Evolutionary conservation across 2,113 vertebrate genomes (phyloP).

Genomic region (Saccopteryx bilineata): DNA sequence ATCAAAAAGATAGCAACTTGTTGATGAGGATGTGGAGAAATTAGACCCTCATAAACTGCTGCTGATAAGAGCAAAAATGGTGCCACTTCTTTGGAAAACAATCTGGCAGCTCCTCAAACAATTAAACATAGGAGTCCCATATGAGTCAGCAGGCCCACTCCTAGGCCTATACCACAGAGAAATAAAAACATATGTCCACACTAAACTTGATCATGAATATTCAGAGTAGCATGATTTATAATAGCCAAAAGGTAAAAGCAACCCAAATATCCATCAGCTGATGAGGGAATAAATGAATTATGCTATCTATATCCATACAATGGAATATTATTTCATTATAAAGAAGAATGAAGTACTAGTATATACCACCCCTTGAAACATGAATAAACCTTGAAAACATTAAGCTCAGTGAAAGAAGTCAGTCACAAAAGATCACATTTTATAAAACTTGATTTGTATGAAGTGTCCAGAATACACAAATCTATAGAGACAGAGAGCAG

Average conservation of each 20-base stretch:
- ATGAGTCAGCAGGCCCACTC: background rate
- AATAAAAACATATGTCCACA: background rate
- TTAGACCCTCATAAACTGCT: background rate
- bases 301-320: background rate
- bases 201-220: background rate
- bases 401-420: background rate
- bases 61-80: background rate
- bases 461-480: background rate
- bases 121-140: background rate
- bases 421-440: background rate
- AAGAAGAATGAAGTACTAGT: background rate
- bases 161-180: background rate
- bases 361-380: background rate
- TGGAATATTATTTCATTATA: background rate
- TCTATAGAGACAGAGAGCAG: background rate
- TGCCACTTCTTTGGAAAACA: background rate
- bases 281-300: background rate
- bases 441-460: background rate
- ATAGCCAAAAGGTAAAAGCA: background rate
- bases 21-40: background rate
- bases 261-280: background rate
- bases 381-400: background rate
- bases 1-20: background rate
- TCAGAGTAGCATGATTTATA: constrained; percentile 12
- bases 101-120: background rate